Evolutionary conservation across 2,113 vertebrate genomes (phyloP).

Genomic region (Gracilinanus agilis): DNA sequence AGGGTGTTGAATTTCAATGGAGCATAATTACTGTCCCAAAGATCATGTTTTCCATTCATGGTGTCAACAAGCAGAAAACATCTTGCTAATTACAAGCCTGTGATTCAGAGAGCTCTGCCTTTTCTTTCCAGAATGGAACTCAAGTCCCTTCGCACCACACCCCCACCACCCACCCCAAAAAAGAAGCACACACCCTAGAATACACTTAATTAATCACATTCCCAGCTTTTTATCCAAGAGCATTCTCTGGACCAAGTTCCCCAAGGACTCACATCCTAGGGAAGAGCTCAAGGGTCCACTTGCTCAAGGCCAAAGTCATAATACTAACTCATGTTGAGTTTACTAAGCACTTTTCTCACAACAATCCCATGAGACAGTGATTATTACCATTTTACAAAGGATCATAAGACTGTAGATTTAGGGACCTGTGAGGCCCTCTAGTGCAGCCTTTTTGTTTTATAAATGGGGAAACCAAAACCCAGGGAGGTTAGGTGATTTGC

Average conservation of each 20-base stretch:
- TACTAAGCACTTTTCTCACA: not conserved
- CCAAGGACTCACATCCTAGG: not conserved
- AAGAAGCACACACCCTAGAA: not conserved
- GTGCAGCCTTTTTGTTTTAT: not conserved
- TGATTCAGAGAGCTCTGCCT: not conserved
- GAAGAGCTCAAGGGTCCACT: not conserved
- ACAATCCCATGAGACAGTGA: not conserved
- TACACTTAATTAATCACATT: not conserved
- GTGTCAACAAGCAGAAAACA: conserved; percentile 3
- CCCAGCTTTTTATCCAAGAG: not conserved
- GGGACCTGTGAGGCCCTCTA: not conserved
- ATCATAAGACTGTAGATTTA: not conserved
- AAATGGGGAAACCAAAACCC: not conserved
- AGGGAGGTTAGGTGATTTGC: not conserved
- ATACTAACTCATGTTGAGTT: not conserved
- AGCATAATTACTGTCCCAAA: conserved; percentile 1
- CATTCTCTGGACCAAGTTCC: not conserved
- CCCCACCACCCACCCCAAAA: not conserved
- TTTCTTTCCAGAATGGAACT: not conserved
- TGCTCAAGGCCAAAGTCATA: not conserved
- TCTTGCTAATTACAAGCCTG: not conserved
- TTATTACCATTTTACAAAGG: not conserved
- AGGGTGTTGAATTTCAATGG: conserved; percentile 4
- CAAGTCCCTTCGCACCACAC: not conserved
- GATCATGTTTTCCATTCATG: conserved; percentile 8